Evolutionary conservation across 2,888 invertebrate species (phyloP), one percentile per base, ranked within the genome.

Genomic region (Lasioglossum malachurum): DNA sequence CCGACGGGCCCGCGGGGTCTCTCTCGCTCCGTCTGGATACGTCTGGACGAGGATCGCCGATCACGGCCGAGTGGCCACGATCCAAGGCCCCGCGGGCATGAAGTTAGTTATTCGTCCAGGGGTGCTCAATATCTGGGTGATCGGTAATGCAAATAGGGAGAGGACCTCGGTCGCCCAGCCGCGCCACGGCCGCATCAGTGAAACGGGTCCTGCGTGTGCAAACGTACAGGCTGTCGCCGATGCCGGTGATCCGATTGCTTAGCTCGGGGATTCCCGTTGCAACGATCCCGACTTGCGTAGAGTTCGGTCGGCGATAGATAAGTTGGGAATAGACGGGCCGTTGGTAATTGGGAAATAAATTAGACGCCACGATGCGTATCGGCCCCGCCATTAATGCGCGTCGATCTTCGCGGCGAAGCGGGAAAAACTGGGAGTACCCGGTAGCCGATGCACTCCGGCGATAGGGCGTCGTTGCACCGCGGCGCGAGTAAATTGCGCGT

Each of bases 71-170:
- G 91, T 90, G 89, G 87, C 82, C 91, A 86, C 92, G 89, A 92
- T 79, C 88, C 89, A 89, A 89, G 91, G 90, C 92, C 93, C 92
- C 90, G 90, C 90, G 89, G 91, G 88, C 92, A 89, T 80, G 84
- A 87, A 88, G 88, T 90, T 84, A 86, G 88, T 90, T 84, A 86
- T 76, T 88, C 89, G 74, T 85, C 60, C 92, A 93, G 94, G 86
- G 94, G 93, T 93, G 92, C 94, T 94, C 94, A 93, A 90, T 92
- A 93, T 91, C 91, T 91, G 84, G 91, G 89, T 91, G 91, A 91
- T 91, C 87, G 81, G 19, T 49, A 57, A 90, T 88, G 88, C 84
- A 87, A 90, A 90, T 87, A 76, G 46, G 74, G 69, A 89, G 82
- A 83, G 78, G 71, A 87, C 57, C 5, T 64, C 69, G 38, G 69